Evolutionary conservation across 2,113 vertebrate genomes (phyloP).

Genomic region (Gasterosteus nipponicus): DNA sequence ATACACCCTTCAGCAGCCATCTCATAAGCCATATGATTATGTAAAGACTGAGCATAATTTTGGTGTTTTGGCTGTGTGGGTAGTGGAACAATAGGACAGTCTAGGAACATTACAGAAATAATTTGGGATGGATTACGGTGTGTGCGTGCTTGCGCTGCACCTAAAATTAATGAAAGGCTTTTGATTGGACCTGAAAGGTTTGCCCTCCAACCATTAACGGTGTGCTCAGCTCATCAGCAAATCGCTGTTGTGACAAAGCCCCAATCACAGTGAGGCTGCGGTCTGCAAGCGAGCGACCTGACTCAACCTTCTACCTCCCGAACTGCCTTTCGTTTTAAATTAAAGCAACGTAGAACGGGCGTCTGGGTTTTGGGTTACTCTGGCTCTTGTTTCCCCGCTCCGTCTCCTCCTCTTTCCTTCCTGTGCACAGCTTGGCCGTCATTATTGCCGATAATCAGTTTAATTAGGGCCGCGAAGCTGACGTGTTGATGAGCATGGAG

Average conservation of each 20-base stretch:
- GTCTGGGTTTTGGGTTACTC: conserved; percentile 12
- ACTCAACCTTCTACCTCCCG: conserved; percentile 11
- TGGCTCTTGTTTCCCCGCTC: conserved; percentile 14
- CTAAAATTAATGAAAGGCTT: conserved; percentile 50
- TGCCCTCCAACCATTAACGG: conserved; percentile 31
- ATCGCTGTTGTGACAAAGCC: conserved; percentile 54
- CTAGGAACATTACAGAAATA: conserved; percentile 17
- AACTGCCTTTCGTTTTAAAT: background rate
- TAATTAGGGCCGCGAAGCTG: conserved; percentile 71
- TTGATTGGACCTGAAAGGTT: conserved; percentile 52
- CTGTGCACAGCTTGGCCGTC: conserved; percentile 47
- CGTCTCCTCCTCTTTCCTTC: conserved; percentile 23
- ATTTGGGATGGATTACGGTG: background rate
- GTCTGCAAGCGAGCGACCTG: conserved; percentile 11
- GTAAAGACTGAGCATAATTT: conserved; percentile 52
- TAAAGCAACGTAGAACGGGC: background rate
- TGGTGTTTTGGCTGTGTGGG: conserved; percentile 37
- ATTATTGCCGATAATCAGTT: conserved; percentile 74
- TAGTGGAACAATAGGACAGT: conserved; percentile 30
- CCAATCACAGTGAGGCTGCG: conserved; percentile 33
- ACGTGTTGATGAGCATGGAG: conserved; percentile 77
- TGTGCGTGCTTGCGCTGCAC: background rate
- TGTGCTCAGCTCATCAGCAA: conserved; percentile 59
- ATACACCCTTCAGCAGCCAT: conserved; percentile 28
- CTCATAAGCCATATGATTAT: conserved; percentile 32